Evolutionary conservation across 2,113 vertebrate species (phyloP).

Genomic region (Mustela lutreola): DNA sequence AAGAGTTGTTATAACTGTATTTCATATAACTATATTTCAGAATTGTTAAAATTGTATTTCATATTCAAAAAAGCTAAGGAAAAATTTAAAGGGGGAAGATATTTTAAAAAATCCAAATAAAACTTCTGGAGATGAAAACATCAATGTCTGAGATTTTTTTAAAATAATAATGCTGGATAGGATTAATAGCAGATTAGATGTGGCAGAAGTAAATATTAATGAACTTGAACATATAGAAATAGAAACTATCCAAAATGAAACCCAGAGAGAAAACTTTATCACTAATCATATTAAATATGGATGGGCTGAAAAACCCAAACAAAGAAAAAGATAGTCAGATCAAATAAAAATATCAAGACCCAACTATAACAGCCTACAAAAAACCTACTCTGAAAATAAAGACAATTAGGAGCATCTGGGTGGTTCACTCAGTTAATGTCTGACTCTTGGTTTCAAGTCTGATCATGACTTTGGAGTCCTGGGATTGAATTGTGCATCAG

Average conservation of each 20-base stretch:
- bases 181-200: slow-evolving; percentile 9
- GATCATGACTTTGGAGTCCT: neutral
- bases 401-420: neutral
- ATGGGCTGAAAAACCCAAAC: neutral
- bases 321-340: neutral
- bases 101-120: slow-evolving; percentile 28
- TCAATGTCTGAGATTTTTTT: neutral
- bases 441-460: neutral
- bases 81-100: neutral
- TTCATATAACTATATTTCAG: neutral
- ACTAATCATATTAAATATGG: neutral
- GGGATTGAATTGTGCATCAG: neutral
- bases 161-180: neutral
- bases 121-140: neutral
- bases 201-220: neutral
- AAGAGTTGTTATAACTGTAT: neutral
- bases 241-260: neutral
- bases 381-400: neutral
- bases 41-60: neutral
- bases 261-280: neutral
- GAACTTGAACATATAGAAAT: neutral
- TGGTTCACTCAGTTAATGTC: neutral
- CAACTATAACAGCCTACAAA: neutral
- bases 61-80: slow-evolving; percentile 9
- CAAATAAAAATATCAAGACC: slow-evolving; percentile 22